A percentile compares a stretch with the other conserved stretches of the same genome.
These are phyloP conservation scores for Zygothrica quintamaculata DNA, from an alignment of 2,888 invertebrate genomes.

Conservation along the genomic window DNA sequence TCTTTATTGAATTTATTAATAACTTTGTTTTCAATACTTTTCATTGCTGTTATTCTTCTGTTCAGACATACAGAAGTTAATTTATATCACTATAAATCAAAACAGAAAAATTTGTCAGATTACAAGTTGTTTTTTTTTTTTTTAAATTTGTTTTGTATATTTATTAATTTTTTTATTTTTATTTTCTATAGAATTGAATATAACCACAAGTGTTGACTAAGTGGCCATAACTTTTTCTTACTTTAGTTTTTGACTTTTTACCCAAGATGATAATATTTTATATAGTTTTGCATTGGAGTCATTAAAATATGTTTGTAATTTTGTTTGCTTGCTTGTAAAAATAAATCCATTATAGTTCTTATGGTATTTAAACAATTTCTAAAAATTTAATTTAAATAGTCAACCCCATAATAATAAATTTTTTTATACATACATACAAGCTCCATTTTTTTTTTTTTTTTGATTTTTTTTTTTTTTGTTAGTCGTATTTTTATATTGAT, in stretches of 20 bases:
- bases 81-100: constrained; percentile 74
- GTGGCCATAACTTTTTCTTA: constrained; percentile 51
- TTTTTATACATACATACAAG: constrained; percentile 75
- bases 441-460: constrained; percentile 65
- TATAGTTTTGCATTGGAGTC: constrained; percentile 47
- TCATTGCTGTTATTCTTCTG: constrained; percentile 40
- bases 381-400: constrained; percentile 55
- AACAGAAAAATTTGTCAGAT: constrained; percentile 51
- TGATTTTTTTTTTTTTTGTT: constrained; percentile 69
- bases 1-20: constrained; percentile 75
- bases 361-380: constrained; percentile 59
- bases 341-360: constrained; percentile 46
- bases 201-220: constrained; percentile 37
- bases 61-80: constrained; percentile 56
- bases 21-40: constrained; percentile 48
- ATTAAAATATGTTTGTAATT: constrained; percentile 33
- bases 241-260: constrained; percentile 32
- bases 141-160: not conserved
- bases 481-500: too few species aligned
- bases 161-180: constrained; percentile 34
- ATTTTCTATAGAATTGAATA: not conserved
- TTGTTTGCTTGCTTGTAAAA: constrained; percentile 30
- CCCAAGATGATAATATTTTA: constrained; percentile 49
- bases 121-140: not conserved
- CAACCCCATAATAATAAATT: constrained; percentile 62